These are phyloP conservation scores for Meloidogyne chitwoodi DNA, from an alignment of 1,140 invertebrate genomes.

Conservation along the genomic window DNA sequence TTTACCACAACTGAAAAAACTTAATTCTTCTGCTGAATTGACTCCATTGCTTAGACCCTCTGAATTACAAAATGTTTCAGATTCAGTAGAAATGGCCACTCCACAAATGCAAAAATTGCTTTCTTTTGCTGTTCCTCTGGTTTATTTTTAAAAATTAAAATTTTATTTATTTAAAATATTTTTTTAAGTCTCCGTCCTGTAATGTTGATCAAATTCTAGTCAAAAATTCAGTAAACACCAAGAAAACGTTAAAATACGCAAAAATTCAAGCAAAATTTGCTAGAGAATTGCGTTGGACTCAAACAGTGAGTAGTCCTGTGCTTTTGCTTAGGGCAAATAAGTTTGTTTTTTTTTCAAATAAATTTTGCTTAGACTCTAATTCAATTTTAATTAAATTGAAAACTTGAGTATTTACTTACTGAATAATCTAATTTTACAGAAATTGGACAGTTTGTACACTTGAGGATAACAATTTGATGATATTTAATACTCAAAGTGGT, in stretches of 20 bases:
- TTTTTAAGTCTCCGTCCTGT: not conserved
- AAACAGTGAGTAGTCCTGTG: not conserved
- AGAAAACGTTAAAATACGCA: slow-evolving; percentile 10
- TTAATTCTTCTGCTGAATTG: slow-evolving; percentile 7
- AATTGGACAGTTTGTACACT: slow-evolving; percentile 6
- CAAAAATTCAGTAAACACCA: slow-evolving; percentile 15
- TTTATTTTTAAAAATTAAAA: slow-evolving; percentile 5
- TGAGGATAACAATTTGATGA: slow-evolving; percentile 4
- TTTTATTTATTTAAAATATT: not conserved
- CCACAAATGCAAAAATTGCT: slow-evolving; percentile 9
- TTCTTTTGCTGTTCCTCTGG: not conserved
- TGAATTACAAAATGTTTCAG: slow-evolving; percentile 1
- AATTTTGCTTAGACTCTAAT: not conserved
- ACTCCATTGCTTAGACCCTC: not conserved
- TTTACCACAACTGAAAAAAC: not conserved
- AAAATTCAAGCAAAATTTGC: slow-evolving; percentile 9
- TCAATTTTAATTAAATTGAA: no score
- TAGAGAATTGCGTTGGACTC: slow-evolving; percentile 6
- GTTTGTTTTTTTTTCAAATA: not conserved
- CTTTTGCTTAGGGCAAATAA: not conserved
- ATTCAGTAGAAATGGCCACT: not conserved
- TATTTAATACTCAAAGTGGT: slow-evolving; percentile 4
- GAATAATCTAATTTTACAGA: not conserved
- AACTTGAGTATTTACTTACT: no score
- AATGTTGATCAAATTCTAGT: slow-evolving; percentile 17